A percentile compares a stretch with the other conserved stretches of the same genome.
phyloP scores from a whole-genome alignment of 1,140 invertebrate species.

The Cotesia vestalis region DNA sequence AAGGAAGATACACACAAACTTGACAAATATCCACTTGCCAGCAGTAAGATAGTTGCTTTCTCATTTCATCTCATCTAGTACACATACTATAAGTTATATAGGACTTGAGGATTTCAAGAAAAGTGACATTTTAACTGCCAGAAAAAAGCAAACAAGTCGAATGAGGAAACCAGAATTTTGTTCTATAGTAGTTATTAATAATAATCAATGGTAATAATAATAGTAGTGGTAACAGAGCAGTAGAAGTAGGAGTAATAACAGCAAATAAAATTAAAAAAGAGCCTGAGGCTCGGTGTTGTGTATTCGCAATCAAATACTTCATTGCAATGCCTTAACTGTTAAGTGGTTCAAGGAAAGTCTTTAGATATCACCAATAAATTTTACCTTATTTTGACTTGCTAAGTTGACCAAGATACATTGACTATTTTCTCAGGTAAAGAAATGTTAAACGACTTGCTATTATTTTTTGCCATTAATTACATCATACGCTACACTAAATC shows the following conservation, averaged over 20 bases:
- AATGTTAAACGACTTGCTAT: neutral
- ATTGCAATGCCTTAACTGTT: conserved; percentile 39
- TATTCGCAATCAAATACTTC: conserved; percentile 13
- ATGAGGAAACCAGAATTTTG: neutral
- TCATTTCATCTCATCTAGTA: too few relatives aligned
- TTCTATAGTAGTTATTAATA: neutral
- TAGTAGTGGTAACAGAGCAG: too few relatives aligned
- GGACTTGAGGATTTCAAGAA: neutral
- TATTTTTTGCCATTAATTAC: neutral
- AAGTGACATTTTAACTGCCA: conserved; percentile 16
- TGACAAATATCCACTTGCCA: conserved; percentile 21
- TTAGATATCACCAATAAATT: neutral
- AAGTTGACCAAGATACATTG: neutral
- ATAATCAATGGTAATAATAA: neutral
- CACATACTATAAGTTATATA: too few relatives aligned
- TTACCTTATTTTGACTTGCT: conserved; percentile 16
- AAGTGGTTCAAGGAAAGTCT: conserved; percentile 42
- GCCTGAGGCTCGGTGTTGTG: conserved; percentile 5
- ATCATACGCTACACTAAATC: too few relatives aligned
- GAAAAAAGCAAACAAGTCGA: conserved; percentile 1
- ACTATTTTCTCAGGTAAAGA: neutral
- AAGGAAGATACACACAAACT: conserved; percentile 33
- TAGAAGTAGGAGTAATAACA: neutral
- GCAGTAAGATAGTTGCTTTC: conserved; percentile 9
- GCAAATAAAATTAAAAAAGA: neutral